Base-by-base conservation (phyloP, 2,113 vertebrate genomes). In the Erpornis zantholeuca region DNA sequence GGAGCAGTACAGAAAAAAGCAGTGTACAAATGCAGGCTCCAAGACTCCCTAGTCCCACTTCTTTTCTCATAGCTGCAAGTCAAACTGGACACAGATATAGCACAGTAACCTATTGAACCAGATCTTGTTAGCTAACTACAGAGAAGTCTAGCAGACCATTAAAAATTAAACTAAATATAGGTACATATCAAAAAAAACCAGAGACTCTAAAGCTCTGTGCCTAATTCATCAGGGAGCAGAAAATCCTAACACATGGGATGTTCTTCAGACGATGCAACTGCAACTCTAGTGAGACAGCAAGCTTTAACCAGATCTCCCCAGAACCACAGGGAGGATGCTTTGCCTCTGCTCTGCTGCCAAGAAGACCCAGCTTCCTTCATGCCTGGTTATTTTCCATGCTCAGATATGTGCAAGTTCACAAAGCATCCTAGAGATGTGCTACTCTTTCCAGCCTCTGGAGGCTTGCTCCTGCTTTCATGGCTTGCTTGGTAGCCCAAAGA, bases 81-180 rank as follows among this genome's bases (percentile, higher is more conserved):
- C 73, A 49, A 72, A 83, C 36, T 0, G 8, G 92, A 77, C 68
- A 66, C 3, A 2, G 94, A 63, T 12, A 44, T 24, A 92, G 85
- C 92, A 91, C 79, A 93, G 68, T 96, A 93, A 95, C 95, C 87
- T 89, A 92, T 92, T 97, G 93, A 97, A 95, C 90, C 47, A 93
- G 63, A 92, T 82, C 87, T 77, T 40, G 6, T 59, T 47, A 94
- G 64, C 71, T 83, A 77, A 81, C 82, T 70, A 23, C 54, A 78
- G 63, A 86, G 79, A 57, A 88, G 60, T 16, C 63, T 81, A 78
- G 35, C 35, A 86, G 68, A 77, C 71, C 76, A 60, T 83, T 86
- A 81, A 92, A 92, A 94, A 86, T 60, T 19, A 66, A 82, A 50
- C 79, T 90, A 92, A 97, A 95, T 91, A 82, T 86, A 93, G 90